A percentile compares a stretch with the other conserved stretches of the same genome.
Evolutionary conservation across 2,113 vertebrate species (phyloP).

Genomic region (Scomber colias): DNA sequence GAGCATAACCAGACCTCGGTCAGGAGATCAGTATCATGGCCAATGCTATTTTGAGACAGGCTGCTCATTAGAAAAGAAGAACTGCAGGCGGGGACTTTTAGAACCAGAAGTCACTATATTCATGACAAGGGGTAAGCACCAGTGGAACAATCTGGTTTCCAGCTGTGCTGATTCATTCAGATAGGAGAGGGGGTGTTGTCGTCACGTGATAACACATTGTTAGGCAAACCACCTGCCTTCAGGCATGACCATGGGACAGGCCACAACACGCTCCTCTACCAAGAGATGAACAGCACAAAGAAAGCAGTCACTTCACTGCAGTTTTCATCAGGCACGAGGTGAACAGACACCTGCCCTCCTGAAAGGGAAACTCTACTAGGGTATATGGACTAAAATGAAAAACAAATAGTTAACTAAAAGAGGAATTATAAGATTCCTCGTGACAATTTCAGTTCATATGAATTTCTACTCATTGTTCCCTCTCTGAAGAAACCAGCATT

Average conservation of each 20-base stretch:
- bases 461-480: no score
- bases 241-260: slow-evolving; percentile 20
- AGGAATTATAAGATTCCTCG: no score
- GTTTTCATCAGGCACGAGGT: neutral
- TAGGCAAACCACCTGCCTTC: slow-evolving; percentile 1
- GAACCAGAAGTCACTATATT: slow-evolving; percentile 52
- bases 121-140: slow-evolving; percentile 47
- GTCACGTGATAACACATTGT: slow-evolving; percentile 21
- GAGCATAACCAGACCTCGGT: neutral
- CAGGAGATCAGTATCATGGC: slow-evolving; percentile 42
- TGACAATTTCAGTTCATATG: no score
- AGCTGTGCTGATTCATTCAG: slow-evolving; percentile 59
- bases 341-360: slow-evolving; percentile 8
- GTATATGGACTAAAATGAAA: neutral
- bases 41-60: slow-evolving; percentile 49
- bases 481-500: no score
- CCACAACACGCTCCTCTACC: slow-evolving; percentile 8
- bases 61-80: slow-evolving; percentile 74
- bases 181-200: slow-evolving; percentile 29
- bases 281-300: slow-evolving; percentile 17
- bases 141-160: slow-evolving; percentile 44
- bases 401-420: no score
- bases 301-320: neutral
- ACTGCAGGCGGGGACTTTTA: slow-evolving; percentile 71
- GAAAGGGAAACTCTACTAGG: neutral